Evolutionary conservation across 2,797 vertebrate genomes (phyloP), one percentile per base, ranked within the genome.

Genomic region (Sebastes paucispinis): DNA sequence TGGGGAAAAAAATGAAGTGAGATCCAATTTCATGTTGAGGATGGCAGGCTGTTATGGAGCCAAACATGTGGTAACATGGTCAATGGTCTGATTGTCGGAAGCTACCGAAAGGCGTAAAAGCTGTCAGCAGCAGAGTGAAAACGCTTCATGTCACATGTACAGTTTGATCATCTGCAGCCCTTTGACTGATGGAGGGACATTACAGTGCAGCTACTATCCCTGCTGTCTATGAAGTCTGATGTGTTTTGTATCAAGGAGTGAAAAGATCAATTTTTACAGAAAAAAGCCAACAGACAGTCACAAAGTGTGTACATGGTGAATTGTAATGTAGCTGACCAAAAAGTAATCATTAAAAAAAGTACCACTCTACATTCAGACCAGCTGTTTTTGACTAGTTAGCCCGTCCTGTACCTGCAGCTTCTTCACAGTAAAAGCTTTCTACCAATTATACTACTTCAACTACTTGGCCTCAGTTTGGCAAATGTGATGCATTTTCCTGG

Each of bases 91-190:
- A 73, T 73, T 80, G 39, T 75, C 67, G 22, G 64, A 69, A 66
- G 73, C 68, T n/a, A 13, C 63, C 43, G 72, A 73, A 57, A 78
- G 77, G 67, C 75, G 52, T 75, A 77, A 66, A 73, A 36, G 76
- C 69, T 79, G 67, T 82, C 52, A 54, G 67, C n/a, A 75, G 80
- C 85, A 72, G 60, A 81, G 73, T 87, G 75, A 76, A 85, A 83
- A 71, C 22, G 43, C 69, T 78, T 80, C 4, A 29, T 22, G 36
- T 80, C 73, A 72, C 72, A 31, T 29, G 47, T 54, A 62, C 65
- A 25, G 73, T 71, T 83, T 84, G 32, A 80, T 89, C 76, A 67
- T 54, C 58, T 27, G 52, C 63, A 72, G 74, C 72, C 22, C 27
- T 88, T 63, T 80, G 74, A 75, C 80, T 34, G 77, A 83, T 81